phyloP scores from a whole-genome alignment of 2,797 vertebrate genomes.

The Sebastiscus tertius region DNA sequence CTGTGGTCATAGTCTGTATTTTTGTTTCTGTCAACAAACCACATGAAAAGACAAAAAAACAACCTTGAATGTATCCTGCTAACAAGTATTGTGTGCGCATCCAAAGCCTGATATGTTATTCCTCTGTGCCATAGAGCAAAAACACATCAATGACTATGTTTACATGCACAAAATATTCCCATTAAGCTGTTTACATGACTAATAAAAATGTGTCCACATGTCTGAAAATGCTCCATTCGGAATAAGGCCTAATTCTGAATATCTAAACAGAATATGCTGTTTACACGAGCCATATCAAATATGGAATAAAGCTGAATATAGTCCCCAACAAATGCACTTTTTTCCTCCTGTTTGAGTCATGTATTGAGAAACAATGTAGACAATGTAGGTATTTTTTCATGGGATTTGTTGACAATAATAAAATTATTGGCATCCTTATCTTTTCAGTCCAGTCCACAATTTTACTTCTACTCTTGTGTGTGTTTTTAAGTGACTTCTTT shows the following conservation, averaged over 20 bases:
- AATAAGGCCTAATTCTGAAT: neutral
- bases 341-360: neutral
- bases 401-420: slow-evolving; percentile 1
- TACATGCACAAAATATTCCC: neutral
- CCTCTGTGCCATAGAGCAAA: too few species aligned
- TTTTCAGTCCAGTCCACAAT: neutral
- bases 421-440: neutral
- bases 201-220: neutral
- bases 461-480: neutral
- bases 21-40: neutral
- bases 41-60: neutral
- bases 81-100: neutral
- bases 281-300: too few species aligned
- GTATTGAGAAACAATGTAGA: neutral
- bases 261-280: neutral
- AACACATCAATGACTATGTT: neutral
- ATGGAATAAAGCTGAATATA: neutral
- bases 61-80: neutral
- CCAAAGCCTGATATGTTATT: neutral
- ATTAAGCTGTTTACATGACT: too few species aligned
- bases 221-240: neutral
- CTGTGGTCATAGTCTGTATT: neutral
- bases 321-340: neutral
- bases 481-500: neutral
- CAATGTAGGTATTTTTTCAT: neutral